Evolutionary conservation across 2,797 vertebrate species (phyloP), one percentile per base, ranked within the genome.

Genomic region (Xiphorhynchus erythropygius): DNA sequence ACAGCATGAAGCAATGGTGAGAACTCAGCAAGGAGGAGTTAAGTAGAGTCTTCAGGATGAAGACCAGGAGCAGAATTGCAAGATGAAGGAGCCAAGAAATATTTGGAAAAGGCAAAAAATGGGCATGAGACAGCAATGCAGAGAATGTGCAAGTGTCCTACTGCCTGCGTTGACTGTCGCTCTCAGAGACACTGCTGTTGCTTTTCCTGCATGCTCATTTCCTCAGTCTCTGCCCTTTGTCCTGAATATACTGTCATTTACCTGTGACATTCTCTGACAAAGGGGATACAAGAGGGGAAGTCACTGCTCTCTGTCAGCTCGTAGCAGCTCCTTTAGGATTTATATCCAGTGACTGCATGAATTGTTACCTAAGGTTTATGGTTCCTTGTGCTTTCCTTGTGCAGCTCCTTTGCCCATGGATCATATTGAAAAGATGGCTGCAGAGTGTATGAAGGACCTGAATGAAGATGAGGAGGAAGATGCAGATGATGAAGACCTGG

Each of bases 381-480:
- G 28, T 18, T 93, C 42, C 30, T 87, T 74, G 78, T 88, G 49
- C 12, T 89, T 96, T 69, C 57, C 68, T 97, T 95, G 76, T 94
- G 8, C 55, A 99, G 99, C 96, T 63, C 98, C 99, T 15, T 94
- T 99, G 93, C 99, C 99, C n/a, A 99, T 99, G 99, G 99, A 99
- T 64, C 98, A 99, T 91, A 99, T 99, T 12, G 98, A 98, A 96
- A 99, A 98, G 97, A 98, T 99, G 99, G 99, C 99, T 2, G 98
- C 99, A 3, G 99, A 98, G 77, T 99, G 99, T 89, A 99, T 99
- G 99, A 99, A 81, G 95, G 99, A 99, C 44, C 55, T 98, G 77
- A 98, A 99, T 30, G 98, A 98, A 28, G 98, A 98, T 13, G 98
- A 99, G 7, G 98, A 97, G 4, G 25, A 98, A 10, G 91, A 98